These are phyloP conservation scores for Epinephelus lanceolatus DNA, from an alignment of 2,113 vertebrate genomes.

Conservation along the genomic window DNA sequence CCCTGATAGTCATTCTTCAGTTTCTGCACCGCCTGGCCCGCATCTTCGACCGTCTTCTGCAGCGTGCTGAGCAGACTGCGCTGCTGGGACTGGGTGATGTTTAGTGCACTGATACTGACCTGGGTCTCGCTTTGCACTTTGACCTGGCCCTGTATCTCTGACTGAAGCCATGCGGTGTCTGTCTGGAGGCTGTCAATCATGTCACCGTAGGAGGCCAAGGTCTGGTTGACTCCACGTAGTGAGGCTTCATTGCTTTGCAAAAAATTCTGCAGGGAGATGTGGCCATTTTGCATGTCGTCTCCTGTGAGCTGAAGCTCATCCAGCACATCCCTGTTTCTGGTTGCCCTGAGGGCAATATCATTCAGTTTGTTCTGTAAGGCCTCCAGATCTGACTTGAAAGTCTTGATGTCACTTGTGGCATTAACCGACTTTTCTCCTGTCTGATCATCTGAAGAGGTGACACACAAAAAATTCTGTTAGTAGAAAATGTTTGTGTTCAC, in stretches of 20 bases:
- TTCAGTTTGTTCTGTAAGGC: slow-evolving; percentile 90
- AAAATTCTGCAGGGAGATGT: slow-evolving; percentile 90
- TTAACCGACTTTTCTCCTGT: slow-evolving; percentile 91
- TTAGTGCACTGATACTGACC: slow-evolving; percentile 90
- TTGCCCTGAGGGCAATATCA: slow-evolving; percentile 89
- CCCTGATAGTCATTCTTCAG: slow-evolving; percentile 96
- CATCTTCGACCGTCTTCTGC: slow-evolving; percentile 93
- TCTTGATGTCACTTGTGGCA: slow-evolving; percentile 90
- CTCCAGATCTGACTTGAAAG: slow-evolving; percentile 91
- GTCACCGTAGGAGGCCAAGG: slow-evolving; percentile 89
- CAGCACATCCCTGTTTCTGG: slow-evolving; percentile 89
- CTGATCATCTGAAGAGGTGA: slow-evolving; percentile 87
- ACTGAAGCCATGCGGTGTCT: slow-evolving; percentile 91
- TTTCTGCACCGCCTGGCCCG: slow-evolving; percentile 91
- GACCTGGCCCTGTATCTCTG: slow-evolving; percentile 90
- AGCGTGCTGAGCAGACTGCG: slow-evolving; percentile 88
- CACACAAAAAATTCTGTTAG: slow-evolving; percentile 4
- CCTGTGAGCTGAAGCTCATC: slow-evolving; percentile 90
- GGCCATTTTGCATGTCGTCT: slow-evolving; percentile 87
- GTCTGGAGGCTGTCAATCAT: slow-evolving; percentile 91
- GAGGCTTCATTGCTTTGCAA: slow-evolving; percentile 92
- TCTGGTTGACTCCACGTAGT: slow-evolving; percentile 92
- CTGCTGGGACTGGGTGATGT: slow-evolving; percentile 94
- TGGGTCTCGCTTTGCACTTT: slow-evolving; percentile 87
- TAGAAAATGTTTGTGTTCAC: background rate